A percentile compares a stretch with the other conserved stretches of the same genome.
Conservation (phyloP, 2,888 invertebrate species). For the Synergus laeviventris region DNA sequence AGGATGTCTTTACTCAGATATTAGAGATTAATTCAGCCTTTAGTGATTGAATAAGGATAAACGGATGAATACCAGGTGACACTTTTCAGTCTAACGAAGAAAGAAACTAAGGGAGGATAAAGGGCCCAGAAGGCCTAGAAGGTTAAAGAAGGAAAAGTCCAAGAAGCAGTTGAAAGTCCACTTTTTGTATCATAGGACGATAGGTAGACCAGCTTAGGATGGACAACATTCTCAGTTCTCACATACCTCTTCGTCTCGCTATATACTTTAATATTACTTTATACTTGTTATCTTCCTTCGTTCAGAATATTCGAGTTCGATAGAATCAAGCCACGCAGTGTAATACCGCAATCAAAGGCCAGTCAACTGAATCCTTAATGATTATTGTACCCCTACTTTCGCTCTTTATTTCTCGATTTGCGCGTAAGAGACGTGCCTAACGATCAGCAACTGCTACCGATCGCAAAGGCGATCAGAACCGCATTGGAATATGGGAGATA, state of each 20-base stretch:
- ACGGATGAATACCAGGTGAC: background rate
- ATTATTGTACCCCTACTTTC: constrained; percentile 4
- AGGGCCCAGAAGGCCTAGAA: background rate
- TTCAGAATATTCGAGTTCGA: background rate
- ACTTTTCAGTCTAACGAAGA: background rate
- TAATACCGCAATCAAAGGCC: background rate
- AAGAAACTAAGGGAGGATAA: background rate
- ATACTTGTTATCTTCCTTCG: background rate
- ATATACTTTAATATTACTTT: background rate
- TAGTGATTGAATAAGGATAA: no score
- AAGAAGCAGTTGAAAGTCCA: constrained; percentile 5
- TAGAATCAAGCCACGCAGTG: constrained; percentile 29
- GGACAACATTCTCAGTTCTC: background rate
- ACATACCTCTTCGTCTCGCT: background rate
- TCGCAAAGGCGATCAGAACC: constrained; percentile 6
- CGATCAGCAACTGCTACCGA: background rate
- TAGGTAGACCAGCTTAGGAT: constrained; percentile 15
- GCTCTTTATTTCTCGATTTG: constrained; percentile 29
- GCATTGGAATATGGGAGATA: background rate
- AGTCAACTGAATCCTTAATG: background rate
- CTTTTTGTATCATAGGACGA: constrained; percentile 27
- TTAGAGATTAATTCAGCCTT: no score
- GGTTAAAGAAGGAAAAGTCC: constrained; percentile 7
- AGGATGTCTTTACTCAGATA: background rate
- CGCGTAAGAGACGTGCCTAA: constrained; percentile 26